These are phyloP conservation scores for Hemitrygon akajei DNA, from an alignment of 2,797 vertebrate species.

Conservation along the genomic window DNA sequence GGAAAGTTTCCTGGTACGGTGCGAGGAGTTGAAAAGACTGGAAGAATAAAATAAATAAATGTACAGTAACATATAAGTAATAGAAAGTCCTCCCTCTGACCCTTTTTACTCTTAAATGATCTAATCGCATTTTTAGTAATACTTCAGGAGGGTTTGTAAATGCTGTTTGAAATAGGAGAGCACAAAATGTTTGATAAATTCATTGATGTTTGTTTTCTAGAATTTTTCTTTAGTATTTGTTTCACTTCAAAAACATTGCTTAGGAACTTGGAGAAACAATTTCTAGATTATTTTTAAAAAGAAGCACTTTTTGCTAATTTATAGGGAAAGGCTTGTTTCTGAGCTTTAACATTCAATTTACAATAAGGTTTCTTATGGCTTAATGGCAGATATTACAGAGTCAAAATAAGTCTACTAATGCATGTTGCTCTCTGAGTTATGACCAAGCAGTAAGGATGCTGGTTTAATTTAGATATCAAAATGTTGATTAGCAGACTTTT, in stretches of 20 bases:
- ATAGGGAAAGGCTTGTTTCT: neutral
- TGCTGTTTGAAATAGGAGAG: slow-evolving; percentile 25
- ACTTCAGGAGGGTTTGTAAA: slow-evolving; percentile 14
- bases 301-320: slow-evolving; percentile 37
- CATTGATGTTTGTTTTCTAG: neutral
- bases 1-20: slow-evolving; percentile 19
- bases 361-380: slow-evolving; percentile 27
- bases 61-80: slow-evolving; percentile 6
- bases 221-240: neutral
- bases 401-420: slow-evolving; percentile 34
- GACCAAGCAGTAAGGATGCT: slow-evolving; percentile 37
- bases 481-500: slow-evolving; percentile 9
- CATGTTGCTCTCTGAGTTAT: slow-evolving; percentile 33
- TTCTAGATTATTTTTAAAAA: slow-evolving; percentile 28
- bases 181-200: slow-evolving; percentile 20
- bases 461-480: slow-evolving; percentile 49
- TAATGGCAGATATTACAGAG: slow-evolving; percentile 19
- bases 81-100: neutral
- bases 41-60: neutral
- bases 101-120: neutral
- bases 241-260: slow-evolving; percentile 9
- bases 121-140: neutral
- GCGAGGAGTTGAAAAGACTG: slow-evolving; percentile 1
- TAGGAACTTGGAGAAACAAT: slow-evolving; percentile 1
- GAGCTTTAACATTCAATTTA: slow-evolving; percentile 29